Evolutionary conservation across 1,140 invertebrate genomes (phyloP).

Genomic region (Bathynomus jamesi): DNA sequence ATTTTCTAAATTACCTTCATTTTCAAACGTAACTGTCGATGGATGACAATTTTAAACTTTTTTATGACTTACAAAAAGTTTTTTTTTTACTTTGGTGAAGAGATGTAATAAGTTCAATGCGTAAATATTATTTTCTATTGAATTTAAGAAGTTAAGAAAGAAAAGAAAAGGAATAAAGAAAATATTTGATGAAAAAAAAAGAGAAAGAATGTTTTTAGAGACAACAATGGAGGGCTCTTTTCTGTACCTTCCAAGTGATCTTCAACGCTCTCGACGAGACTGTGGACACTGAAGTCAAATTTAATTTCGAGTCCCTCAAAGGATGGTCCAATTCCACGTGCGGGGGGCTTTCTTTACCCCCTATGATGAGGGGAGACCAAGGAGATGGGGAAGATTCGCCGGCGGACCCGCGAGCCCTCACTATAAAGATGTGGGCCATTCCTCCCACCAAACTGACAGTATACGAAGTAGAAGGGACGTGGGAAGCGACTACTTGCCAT

Average conservation of each 20-base stretch:
- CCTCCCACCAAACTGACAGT: not conserved
- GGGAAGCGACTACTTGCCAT: not conserved
- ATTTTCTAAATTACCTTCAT: too few relatives aligned
- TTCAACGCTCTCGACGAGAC: not conserved
- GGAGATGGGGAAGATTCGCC: not conserved
- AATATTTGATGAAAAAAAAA: not conserved
- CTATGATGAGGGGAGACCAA: not conserved
- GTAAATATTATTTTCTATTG: too few relatives aligned
- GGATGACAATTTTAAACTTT: not conserved
- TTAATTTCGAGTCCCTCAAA: not conserved
- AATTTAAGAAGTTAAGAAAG: too few relatives aligned
- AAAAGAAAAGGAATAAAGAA: not conserved
- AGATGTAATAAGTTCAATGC: too few relatives aligned
- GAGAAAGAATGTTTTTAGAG: not conserved
- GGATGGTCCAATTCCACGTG: not conserved
- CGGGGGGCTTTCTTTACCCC: not conserved
- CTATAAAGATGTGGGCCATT: not conserved
- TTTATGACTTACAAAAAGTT: too few relatives aligned
- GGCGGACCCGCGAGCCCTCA: not conserved
- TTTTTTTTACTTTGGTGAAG: too few relatives aligned
- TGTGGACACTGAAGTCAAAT: not conserved
- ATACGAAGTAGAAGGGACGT: not conserved
- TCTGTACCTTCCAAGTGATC: not conserved
- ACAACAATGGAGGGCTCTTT: not conserved
- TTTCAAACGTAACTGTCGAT: too few relatives aligned